Conservation (phyloP, 37 sponge, comb jelly and placozoan genomes). For the Chondrosia reniformis region DNA sequence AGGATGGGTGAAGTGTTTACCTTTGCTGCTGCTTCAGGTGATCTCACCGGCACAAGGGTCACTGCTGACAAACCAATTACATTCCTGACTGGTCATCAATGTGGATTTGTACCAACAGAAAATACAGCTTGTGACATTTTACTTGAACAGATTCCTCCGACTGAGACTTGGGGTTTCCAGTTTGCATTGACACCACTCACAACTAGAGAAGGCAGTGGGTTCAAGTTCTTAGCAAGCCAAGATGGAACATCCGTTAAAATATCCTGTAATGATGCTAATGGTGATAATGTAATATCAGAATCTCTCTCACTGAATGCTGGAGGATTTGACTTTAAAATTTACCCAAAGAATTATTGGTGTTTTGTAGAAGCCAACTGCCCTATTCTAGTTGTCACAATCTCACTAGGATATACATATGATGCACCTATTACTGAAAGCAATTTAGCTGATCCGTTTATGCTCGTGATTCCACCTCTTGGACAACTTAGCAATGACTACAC, state of each 20-base stretch:
- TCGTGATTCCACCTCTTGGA: constrained; percentile 57
- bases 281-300: background rate
- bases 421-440: background rate
- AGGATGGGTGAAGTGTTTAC: background rate
- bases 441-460: constrained; percentile 68
- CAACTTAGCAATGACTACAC: constrained; percentile 57
- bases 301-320: constrained; percentile 14
- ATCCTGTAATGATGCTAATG: constrained; percentile 5
- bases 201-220: background rate
- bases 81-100: constrained; percentile 43
- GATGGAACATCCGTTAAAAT: constrained; percentile 29
- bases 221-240: constrained; percentile 32
- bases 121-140: constrained; percentile 28
- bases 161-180: constrained; percentile 3
- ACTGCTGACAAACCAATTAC: constrained; percentile 25
- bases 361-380: constrained; percentile 39
- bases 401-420: constrained; percentile 12
- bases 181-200: background rate
- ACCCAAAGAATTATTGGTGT: constrained; percentile 8
- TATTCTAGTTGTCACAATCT: constrained; percentile 32
- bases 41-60: constrained; percentile 17
- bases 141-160: constrained; percentile 25
- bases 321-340: constrained; percentile 1
- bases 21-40: background rate
- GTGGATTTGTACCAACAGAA: constrained; percentile 27